These are phyloP conservation scores for Apteryx mantelli DNA, from an alignment of 2,113 vertebrate species.

Conservation along the genomic window DNA sequence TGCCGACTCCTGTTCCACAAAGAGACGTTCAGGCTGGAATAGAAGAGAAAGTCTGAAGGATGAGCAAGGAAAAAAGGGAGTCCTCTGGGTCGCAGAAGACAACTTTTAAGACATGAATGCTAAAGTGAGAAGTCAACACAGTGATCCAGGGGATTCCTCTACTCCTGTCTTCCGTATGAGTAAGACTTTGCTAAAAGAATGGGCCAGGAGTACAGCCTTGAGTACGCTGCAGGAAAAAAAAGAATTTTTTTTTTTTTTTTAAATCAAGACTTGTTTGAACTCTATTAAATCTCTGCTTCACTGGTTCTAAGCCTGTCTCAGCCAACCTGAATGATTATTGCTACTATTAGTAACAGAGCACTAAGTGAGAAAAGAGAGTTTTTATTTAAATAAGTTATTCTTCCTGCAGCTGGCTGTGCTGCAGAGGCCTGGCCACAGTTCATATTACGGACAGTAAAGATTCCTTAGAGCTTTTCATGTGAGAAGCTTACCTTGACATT, in stretches of 20 bases:
- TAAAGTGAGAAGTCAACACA: background rate
- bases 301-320: conserved; percentile 19
- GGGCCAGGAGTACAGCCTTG: background rate
- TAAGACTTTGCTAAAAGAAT: background rate
- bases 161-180: background rate
- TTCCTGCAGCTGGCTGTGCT: conserved; percentile 20
- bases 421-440: conserved; percentile 31
- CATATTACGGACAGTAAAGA: background rate
- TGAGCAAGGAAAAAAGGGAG: background rate
- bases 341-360: conserved; percentile 43
- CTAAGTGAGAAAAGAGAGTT: conserved; percentile 6
- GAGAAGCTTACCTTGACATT: conserved; percentile 13
- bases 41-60: background rate
- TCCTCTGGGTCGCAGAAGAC: background rate
- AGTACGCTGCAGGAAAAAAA: background rate
- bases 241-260: background rate
- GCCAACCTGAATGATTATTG: conserved; percentile 52
- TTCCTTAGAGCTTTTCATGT: conserved; percentile 32
- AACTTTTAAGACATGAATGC: background rate
- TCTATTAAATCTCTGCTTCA: conserved; percentile 57
- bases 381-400: conserved; percentile 44
- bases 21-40: background rate
- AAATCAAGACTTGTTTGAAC: background rate
- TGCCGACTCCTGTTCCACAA: background rate
- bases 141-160: background rate